Evolutionary conservation across 2,888 invertebrate species (phyloP), one percentile per base, ranked within the genome.

Genomic region (Euclidia mi): DNA sequence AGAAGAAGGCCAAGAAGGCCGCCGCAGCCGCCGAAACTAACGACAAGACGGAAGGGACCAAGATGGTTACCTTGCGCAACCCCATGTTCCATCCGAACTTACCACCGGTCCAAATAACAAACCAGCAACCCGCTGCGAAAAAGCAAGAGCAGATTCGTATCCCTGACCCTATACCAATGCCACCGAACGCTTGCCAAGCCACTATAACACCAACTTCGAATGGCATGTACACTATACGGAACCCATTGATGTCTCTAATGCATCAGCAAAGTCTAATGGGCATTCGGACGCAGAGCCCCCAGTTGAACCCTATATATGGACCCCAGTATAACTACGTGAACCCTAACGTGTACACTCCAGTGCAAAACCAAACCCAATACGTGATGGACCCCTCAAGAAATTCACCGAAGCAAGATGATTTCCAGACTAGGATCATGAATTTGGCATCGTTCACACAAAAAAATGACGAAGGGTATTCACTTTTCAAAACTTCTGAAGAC

Each of bases 201-300:
- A 94, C 94, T 0, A 94, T 94, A n/a, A 94, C 95, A 0, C 94
- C 95, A 0, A 93, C 94, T 0, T 92, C 94, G 0, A 94, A 94
- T 65, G 97, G 97, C 7, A 98, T 98, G 97, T 98, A 97, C 57
- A 98, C 98, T 0, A 98, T 98, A 44, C 92, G 98, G 9, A 97
- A 97, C 87, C 97, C 97, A 0, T 82, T 96, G 0, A 94, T 96
- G 86, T 95, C 94, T 0, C 91, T 94, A 87, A 92, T 93, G 89
- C 94, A 95, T 37, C 92, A 94, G 34, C 91, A 93, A 31, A 88
- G 79, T 6, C 58, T 92, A 0, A 90, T 92, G 84, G 90, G 91
- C 0, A 71, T 87, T 0, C 29, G 81, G 0, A 72, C 64, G 0
- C 90, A 78, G 0, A 80, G 74, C 0, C 89, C 89, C 0, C 85